Base-by-base conservation (phyloP, 2,797 vertebrate species). In the Propithecus deckenii region DNA sequence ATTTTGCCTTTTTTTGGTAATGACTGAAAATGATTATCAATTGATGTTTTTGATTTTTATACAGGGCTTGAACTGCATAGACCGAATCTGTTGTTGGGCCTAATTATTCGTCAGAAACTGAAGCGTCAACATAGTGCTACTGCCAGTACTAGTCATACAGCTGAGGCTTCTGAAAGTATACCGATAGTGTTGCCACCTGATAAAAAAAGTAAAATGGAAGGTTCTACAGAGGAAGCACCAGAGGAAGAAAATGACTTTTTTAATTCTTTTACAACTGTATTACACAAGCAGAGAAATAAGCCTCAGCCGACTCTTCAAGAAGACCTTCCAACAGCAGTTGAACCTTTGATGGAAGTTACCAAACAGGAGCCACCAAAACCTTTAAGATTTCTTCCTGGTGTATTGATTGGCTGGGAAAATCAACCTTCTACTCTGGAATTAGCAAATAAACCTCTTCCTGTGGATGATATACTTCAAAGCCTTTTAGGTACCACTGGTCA, bases 331-430 rank as follows among this genome's bases (percentile, higher is more conserved):
- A 78, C 98, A 63, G 95, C 98, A 55, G 69, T 92, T 97, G 99
- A 99, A 96, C 98, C 99, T 0, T 94, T 99, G 74, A 98, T 99
- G 86, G 99, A 99, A 95, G 97, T 97, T 50, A 98, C 96, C 94
- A 99, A 98, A 92, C 99, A 98, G 48, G 99, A 99, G 83, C 90
- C 99, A 71, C 98, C 99, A 0, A 99, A 99, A 97, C 99, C 99
- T n/a, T 99, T 99, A 92, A 98, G 99, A 52, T 99, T 99, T 96
- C 99, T 99, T 97, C 99, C 99, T 35, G 99, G 99, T 67, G 99
- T 99, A 88, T 98, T 99, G 79, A 98, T 99, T 76, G 99, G 99
- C 72, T 99, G 99, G 99, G 99, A 99, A 94, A 99, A 99, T 89
- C 99, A 99, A n/a, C 97, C 99, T 15, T 99, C 99, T 86, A 98